Evolutionary conservation across 2,888 invertebrate species (phyloP), one percentile per base, ranked within the genome.

Genomic region (Cremastinae sp.): DNA sequence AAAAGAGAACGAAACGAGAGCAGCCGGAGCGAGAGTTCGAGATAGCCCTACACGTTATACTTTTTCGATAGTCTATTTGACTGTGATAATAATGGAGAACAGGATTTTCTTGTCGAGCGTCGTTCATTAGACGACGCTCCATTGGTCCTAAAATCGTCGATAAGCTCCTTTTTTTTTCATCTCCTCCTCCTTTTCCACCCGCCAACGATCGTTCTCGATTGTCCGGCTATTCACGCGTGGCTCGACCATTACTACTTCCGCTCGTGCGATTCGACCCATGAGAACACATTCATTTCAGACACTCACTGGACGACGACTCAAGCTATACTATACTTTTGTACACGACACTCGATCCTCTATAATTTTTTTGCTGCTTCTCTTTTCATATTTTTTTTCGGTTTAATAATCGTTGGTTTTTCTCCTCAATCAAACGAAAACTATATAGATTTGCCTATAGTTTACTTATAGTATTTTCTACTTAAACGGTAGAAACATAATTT

Each of bases 71-170:
- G 59, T 73, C 59, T 66, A 59, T 66, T 73, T 73, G 66, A 53
- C 58, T 59, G 45, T 45, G 22, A 61, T 73, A 66, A 73, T 73
- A 66, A 73, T 73, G 38, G 36, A 22, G 38, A 66, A 53, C 49
- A n/a, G 56, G 22, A 49, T 28, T 41, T 47, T 54, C 66, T 49
- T 18, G 41, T 51, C 28, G 49, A 56, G 36, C 9, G 36, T 56
- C 49, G 45, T 59, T 66, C 54, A 74, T 74, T 38, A 61, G 47
- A 61, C 12, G 45, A 74, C 49, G 66, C 47, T 68, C 38, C 49
- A 68, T 68, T 61, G 61, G 54, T 18, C 58, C 2, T 22, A 7
- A 8, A 22, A 66, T 61, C 38, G 54, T 14, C 56, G 54, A 68
- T 74, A 61, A 68, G 66, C 61, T 28, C 3, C 45, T 36, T 38